These are phyloP conservation scores for Brachyalestes nurse DNA, from an alignment of 2,797 vertebrate species.

Conservation along the genomic window DNA sequence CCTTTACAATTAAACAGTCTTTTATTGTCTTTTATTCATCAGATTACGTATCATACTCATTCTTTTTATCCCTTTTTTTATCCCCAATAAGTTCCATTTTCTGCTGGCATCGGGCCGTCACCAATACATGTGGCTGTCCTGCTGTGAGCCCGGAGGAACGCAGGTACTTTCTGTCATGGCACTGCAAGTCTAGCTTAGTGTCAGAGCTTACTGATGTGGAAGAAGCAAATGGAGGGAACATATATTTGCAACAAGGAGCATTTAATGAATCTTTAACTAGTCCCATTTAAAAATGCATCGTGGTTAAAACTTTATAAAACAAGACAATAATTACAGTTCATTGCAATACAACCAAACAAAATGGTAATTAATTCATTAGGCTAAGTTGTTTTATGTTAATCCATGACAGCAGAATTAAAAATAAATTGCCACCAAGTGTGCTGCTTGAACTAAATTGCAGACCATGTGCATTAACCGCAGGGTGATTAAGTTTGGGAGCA, in stretches of 20 bases:
- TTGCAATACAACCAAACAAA: constrained; percentile 59
- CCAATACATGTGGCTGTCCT: background rate
- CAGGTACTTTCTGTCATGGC: background rate
- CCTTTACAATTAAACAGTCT: background rate
- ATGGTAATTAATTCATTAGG: constrained; percentile 80
- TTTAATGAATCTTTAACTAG: constrained; percentile 77
- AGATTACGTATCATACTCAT: background rate
- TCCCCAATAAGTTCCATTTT: background rate
- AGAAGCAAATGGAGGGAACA: constrained; percentile 66
- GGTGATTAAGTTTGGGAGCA: constrained; percentile 84
- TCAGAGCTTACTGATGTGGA: constrained; percentile 44
- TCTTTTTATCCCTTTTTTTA: background rate
- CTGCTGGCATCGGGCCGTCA: background rate
- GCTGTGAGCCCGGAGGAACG: background rate
- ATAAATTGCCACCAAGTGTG: constrained; percentile 76
- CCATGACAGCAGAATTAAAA: constrained; percentile 77
- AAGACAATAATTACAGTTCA: constrained; percentile 74
- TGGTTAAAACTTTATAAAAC: constrained; percentile 79
- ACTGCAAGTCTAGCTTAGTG: background rate
- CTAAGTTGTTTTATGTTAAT: constrained; percentile 79
- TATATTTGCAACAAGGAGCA: constrained; percentile 67
- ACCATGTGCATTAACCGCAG: constrained; percentile 80
- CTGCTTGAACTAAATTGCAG: constrained; percentile 71
- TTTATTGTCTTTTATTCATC: too few species aligned
- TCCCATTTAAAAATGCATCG: constrained; percentile 77